Conservation (phyloP, 2,113 vertebrate genomes). For the Heterocephalus glaber region DNA sequence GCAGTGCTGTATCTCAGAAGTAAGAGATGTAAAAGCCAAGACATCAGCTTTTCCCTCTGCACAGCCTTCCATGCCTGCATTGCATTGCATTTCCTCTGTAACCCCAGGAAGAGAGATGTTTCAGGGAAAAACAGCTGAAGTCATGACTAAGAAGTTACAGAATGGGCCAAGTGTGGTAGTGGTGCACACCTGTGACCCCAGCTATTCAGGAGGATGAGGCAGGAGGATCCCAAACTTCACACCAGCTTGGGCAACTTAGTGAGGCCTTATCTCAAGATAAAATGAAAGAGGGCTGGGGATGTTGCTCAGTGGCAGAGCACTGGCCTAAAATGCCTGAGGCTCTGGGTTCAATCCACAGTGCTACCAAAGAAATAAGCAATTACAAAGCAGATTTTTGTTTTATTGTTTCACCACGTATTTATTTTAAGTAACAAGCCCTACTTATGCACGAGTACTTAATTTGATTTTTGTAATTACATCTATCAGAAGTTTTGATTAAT, state of each 20-base stretch:
- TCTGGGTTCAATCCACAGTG: not conserved
- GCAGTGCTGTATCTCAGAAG: not conserved
- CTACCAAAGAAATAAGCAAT: not conserved
- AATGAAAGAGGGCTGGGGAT: not conserved
- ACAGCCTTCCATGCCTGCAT: not conserved
- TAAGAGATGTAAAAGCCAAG: not conserved
- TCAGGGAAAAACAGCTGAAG: not conserved
- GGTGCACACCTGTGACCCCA: not conserved
- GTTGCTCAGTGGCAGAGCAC: not conserved
- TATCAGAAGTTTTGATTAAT: not conserved
- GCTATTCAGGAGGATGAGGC: no score
- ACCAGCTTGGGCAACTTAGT: not conserved
- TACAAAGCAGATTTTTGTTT: not conserved
- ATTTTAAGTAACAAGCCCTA: slow-evolving; percentile 22
- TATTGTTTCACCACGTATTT: not conserved
- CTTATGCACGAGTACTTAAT: not conserved
- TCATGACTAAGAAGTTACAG: not conserved
- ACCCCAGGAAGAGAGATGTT: not conserved
- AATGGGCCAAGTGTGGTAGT: not conserved
- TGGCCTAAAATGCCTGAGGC: not conserved
- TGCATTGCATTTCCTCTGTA: not conserved
- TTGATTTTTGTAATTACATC: not conserved
- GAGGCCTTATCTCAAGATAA: not conserved
- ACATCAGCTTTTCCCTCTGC: not conserved
- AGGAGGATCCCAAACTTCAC: not conserved